Base-by-base conservation (phyloP, 1,140 invertebrate genomes). In the Bombus polaris region DNA sequence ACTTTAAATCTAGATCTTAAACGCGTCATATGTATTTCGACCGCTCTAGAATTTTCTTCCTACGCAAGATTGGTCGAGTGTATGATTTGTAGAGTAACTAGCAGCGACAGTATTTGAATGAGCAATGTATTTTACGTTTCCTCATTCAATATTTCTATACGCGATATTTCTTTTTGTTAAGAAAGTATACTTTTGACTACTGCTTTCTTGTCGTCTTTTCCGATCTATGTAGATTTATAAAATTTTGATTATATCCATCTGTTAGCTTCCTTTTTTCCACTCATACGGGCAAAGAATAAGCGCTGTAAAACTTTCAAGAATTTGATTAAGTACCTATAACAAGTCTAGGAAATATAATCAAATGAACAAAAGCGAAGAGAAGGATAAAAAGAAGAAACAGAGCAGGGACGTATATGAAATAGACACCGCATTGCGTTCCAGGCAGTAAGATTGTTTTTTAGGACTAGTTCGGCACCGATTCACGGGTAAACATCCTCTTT, bases 381-480 rank as follows among this genome's bases (percentile, higher is more conserved):
- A 53, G 47, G 47, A 53, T 18, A 53, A 78, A 82, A 66, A 73
- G 8, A 83, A 85, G 39, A 62, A 32, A 44, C 37, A 73, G 89
- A 87, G 85, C 88, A 90, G 91, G 66, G 81, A 81, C 82, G 86
- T 81, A 81, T 87, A 91, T 78, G 35, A 83, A 87, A 65, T 70
- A 77, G 47, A 91, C 35, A 84, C 78, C 82, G 86, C 44, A 75
- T 91, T 84, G 83, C 77, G 70, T 90, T 86, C 39, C 59, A 75
- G 87, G 86, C 89, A 92, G 88, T 91, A 89, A 84, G 81, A 82
- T 88, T 89, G 39, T 88, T 71, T n/a, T 90, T 88, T 83, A 76
- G 75, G 70, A 87, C 82, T 87, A 73, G 35, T 57, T 85, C 82
- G 53, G 71, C 78, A 85, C 59, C 59, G 78, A 74, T 37, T 74